Percentiles rank a stretch among this genome's conserved stretches.
phyloP scores from a whole-genome alignment of 2,888 invertebrate genomes.

The Drosophila infuscata region DNA sequence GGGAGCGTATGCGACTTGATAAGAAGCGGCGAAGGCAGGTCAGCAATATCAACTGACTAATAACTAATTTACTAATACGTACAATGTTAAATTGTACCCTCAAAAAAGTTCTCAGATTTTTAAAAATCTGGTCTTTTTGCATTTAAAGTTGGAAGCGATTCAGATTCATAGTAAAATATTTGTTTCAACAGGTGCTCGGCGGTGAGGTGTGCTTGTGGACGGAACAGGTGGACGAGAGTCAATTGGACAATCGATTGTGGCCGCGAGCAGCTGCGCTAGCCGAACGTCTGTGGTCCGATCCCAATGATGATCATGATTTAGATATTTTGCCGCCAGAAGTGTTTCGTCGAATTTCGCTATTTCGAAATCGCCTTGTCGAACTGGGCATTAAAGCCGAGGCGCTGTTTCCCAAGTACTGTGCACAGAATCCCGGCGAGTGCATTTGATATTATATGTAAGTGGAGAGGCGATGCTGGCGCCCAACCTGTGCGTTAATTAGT shows the following conservation, averaged over 20 bases:
- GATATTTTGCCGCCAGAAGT: constrained; percentile 84
- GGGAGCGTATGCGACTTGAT: constrained; percentile 86
- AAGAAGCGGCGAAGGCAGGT: constrained; percentile 83
- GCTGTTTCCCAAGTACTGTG: constrained; percentile 85
- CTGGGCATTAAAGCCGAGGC: constrained; percentile 85
- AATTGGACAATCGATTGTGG: constrained; percentile 92
- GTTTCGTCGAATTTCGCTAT: constrained; percentile 84
- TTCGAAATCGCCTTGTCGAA: constrained; percentile 85
- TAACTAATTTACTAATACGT: neutral
- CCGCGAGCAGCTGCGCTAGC: constrained; percentile 93
- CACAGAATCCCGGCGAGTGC: constrained; percentile 85
- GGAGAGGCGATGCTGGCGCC: constrained; percentile 4
- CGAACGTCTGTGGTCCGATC: constrained; percentile 87
- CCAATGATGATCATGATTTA: constrained; percentile 84
- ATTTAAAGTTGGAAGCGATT: neutral
- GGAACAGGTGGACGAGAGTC: constrained; percentile 91
- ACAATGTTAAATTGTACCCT: no score
- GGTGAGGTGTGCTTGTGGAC: constrained; percentile 95
- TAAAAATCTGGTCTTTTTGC: neutral
- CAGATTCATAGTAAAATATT: neutral
- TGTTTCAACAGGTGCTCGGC: constrained; percentile 85
- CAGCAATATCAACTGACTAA: neutral
- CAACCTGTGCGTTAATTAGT: constrained; percentile 75
- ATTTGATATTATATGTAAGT: constrained; percentile 84
- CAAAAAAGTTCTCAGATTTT: neutral